Base-by-base conservation (phyloP, 2,113 vertebrate genomes). In the Xerus inauris region DNA sequence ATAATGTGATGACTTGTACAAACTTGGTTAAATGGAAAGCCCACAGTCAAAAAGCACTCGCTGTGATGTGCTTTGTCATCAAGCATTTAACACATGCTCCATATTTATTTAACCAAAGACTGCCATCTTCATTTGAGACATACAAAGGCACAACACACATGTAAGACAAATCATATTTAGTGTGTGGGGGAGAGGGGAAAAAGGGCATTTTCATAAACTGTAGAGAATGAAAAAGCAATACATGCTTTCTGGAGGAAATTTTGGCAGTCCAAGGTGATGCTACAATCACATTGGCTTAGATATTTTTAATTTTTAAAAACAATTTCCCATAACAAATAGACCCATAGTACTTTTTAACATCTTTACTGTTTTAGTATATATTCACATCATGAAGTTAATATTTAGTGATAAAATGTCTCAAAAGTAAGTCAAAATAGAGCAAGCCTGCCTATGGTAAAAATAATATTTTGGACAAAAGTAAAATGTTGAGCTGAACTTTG, bases 211-310 rank as follows among this genome's bases (percentile, higher is more conserved):
- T 40, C 28, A 72, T 40, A 69, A 42, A 64, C 26, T 35, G 22
- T 38, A 64, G 85, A 49, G 5, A 93, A 51, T 28, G 47, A n/a
- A 85, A 93, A 32, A 71, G 30, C 62, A 88, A 65, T 17, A 45
- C 42, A 87, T 81, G 26, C 28, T 87, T 85, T 94, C 45, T 71
- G 28, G 28, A 89, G 14, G 17, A 47, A 90, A 92, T 80, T 92
- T 10, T 92, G 64, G n/a, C 57, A 87, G 26, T 71, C 22, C 54
- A 35, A 89, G 62, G 4, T n/a, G 35, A 87, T 77, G 35, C 38
- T 19, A 73, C 51, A 62, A 87, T 75, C 20, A 92, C 32, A 35
- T 90, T 89, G 87, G 59, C 81, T 93, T 75, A 47, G 19, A 59
- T 49, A 30, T 91, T 91, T 62, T 71, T 38, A 69, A 49, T 65